Evolutionary conservation across 2,888 invertebrate genomes (phyloP), one percentile per base, ranked within the genome.

Genomic region (Agrotis puta): DNA sequence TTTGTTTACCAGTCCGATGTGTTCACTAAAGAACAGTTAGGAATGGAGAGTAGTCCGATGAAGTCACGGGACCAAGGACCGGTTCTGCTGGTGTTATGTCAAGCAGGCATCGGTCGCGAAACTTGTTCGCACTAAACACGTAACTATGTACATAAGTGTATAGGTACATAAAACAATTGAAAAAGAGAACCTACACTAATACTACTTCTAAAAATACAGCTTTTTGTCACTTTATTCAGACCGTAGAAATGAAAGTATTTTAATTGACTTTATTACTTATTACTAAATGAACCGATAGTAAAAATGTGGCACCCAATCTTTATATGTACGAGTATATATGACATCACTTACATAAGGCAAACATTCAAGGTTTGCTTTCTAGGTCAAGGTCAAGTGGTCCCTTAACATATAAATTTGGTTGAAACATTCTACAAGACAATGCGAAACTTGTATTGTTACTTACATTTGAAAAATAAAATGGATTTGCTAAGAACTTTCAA

Each of bases 351-450:
- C 72, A 62, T 20, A 74, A 50, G 43, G 50, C 67, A 78, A 83
- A 83, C 80, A 89, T 76, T 74, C 57, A 72, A 70, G 75, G 81
- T 83, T 84, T 80, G 56, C 22, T 89, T 92, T 89, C 77, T 91
- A 88, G 92, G 93, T 92, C 93, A 92, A 93, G 92, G 92, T 93
- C 92, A 93, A 81, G 76, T 64, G 51, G 45, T 45, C 62, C 45
- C 27, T 54, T 77, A 79, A 82, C 62, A 63, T 72, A 64, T 68
- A 64, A 67, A 77, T 64, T 56, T 13, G 6, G 20, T 53, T 47
- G 0, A 51, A 50, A 50, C 22, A 64, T 16, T 16, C n/a, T 18
- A 53, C 13, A 63, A 54, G 24, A 20, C n/a, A 54, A 43, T 48
- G 27, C 24, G 39, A 27, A n/a, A 50, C 22, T 24, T n/a, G 43